Evolutionary conservation across 2,888 invertebrate species (phyloP).

Genomic region (Synanthedon formicaeformis): DNA sequence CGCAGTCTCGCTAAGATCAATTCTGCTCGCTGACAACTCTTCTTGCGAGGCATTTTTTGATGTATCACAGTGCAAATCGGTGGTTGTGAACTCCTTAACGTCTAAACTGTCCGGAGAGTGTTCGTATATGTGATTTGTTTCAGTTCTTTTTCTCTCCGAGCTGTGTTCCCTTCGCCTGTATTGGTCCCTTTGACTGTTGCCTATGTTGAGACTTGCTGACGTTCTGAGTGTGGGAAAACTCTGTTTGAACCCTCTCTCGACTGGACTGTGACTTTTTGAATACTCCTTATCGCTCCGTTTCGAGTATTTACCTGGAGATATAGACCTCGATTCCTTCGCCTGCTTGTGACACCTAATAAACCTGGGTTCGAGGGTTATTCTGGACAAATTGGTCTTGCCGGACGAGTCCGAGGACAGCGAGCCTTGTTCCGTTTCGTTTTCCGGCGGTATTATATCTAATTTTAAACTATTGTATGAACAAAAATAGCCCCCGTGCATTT

Average conservation of each 20-base stretch:
- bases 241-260: constrained; percentile 50
- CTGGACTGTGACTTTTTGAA: constrained; percentile 62
- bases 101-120: constrained; percentile 55
- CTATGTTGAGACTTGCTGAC: constrained; percentile 45
- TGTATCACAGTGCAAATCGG: constrained; percentile 38
- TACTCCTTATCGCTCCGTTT: constrained; percentile 46
- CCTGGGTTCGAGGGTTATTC: constrained; percentile 44
- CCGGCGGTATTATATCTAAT: constrained; percentile 59
- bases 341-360: constrained; percentile 34
- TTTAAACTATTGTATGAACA: constrained; percentile 71
- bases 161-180: constrained; percentile 24
- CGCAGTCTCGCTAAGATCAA: constrained; percentile 62
- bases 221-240: constrained; percentile 40
- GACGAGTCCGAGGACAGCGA: constrained; percentile 57
- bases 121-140: constrained; percentile 51
- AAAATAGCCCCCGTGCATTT: constrained; percentile 90
- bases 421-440: constrained; percentile 52
- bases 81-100: constrained; percentile 36
- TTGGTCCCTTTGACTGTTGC: constrained; percentile 24
- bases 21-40: constrained; percentile 36
- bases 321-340: constrained; percentile 45
- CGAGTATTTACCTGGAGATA: constrained; percentile 46
- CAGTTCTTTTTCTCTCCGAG: constrained; percentile 21
- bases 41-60: constrained; percentile 38
- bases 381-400: constrained; percentile 42